phyloP scores from a whole-genome alignment of 92 coral and sea anemone genomes.

The Blastomussa wellsi region DNA sequence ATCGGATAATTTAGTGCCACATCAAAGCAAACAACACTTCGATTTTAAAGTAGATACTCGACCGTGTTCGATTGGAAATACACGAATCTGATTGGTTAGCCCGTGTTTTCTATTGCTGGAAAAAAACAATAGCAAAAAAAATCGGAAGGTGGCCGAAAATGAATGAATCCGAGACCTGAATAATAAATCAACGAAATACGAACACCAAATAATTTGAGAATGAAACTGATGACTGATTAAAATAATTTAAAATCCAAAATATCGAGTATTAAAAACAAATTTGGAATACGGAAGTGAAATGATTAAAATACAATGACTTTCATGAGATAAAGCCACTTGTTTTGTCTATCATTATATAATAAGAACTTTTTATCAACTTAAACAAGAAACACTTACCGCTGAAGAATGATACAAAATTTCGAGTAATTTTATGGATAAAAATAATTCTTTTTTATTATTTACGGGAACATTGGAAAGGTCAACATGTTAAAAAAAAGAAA shows the following conservation, averaged over 20 bases:
- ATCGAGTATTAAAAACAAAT: not conserved
- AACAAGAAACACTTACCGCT: not conserved
- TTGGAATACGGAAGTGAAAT: no score
- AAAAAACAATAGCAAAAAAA: no score
- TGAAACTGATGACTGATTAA: not conserved
- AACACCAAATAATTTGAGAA: not conserved
- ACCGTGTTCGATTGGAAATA: no score
- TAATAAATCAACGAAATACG: not conserved
- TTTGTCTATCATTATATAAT: not conserved
- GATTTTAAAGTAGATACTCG: no score
- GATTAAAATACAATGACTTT: no score
- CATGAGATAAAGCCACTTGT: not conserved
- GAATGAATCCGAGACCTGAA: not conserved
- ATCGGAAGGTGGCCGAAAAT: no score
- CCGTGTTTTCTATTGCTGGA: no score
- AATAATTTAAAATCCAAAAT: not conserved
- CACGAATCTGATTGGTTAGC: no score
- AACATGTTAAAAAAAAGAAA: not conserved
- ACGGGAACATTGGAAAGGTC: not conserved
- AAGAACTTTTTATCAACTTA: not conserved
- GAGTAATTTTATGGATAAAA: not conserved
- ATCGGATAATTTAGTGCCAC: not conserved
- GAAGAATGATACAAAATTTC: not conserved
- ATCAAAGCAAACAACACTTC: not conserved
- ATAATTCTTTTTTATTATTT: no score